Conservation (phyloP, 1,140 invertebrate genomes). For the Campoletis sonorensis region DNA sequence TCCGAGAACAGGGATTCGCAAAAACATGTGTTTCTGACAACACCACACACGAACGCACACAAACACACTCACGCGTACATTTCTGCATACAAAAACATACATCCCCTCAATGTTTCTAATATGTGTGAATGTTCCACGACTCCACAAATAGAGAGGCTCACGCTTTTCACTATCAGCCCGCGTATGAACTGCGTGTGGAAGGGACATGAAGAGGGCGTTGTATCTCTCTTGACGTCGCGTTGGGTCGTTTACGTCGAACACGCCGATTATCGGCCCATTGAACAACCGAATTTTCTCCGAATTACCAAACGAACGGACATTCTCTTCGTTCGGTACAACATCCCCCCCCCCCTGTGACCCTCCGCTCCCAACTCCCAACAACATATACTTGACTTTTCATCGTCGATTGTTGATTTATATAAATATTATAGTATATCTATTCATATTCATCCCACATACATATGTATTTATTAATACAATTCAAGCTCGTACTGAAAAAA, state of each 20-base stretch:
- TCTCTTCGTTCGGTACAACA: not conserved
- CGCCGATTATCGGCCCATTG: constrained; percentile 47
- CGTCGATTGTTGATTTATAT: too few relatives aligned
- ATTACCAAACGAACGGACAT: constrained; percentile 14
- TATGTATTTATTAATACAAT: too few relatives aligned
- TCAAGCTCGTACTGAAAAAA: too few relatives aligned
- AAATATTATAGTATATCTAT: too few relatives aligned
- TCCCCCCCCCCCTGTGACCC: not conserved
- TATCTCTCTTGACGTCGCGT: constrained; percentile 17
- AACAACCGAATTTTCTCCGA: constrained; percentile 45
- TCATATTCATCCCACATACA: too few relatives aligned
- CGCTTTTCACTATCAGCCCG: not conserved
- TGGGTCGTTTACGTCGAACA: constrained; percentile 29
- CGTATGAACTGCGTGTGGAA: not conserved
- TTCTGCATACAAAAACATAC: not conserved
- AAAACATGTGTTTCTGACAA: constrained; percentile 29
- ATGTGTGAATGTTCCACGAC: not conserved
- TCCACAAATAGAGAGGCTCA: not conserved
- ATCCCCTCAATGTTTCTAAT: not conserved
- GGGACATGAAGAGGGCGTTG: not conserved
- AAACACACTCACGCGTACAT: not conserved
- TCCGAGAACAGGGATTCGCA: not conserved
- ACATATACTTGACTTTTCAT: not conserved
- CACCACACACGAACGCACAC: not conserved
- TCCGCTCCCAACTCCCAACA: not conserved